Conservation (phyloP, 2,113 vertebrate species). For the Antechinus stuartii region DNA sequence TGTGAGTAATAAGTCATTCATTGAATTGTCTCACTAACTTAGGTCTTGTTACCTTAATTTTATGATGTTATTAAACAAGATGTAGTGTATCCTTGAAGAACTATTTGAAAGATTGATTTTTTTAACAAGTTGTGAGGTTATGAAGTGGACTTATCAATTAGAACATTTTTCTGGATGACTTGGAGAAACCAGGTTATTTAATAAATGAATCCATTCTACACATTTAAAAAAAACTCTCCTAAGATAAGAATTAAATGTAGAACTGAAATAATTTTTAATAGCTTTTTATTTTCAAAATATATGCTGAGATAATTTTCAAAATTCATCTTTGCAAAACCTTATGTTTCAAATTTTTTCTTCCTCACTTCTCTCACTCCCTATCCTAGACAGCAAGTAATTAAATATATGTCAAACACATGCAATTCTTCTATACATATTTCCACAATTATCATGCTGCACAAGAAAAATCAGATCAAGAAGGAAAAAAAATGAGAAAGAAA, state of each 20-base stretch:
- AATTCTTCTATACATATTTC: too few species aligned
- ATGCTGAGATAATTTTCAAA: too few species aligned
- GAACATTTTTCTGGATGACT: background rate
- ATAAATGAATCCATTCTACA: background rate
- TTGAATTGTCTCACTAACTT: background rate
- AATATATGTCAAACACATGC: too few species aligned
- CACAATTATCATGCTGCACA: too few species aligned
- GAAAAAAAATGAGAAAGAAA: too few species aligned
- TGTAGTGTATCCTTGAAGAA: background rate
- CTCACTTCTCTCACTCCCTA: too few species aligned
- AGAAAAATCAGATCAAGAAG: too few species aligned
- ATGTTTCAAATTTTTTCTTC: too few species aligned
- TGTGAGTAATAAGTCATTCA: background rate
- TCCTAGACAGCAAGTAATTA: too few species aligned
- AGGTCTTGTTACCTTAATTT: background rate
- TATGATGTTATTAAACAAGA: background rate
- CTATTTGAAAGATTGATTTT: background rate
- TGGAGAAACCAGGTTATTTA: background rate
- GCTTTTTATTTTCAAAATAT: too few species aligned
- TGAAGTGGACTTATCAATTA: background rate
- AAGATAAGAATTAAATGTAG: background rate
- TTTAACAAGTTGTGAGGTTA: background rate
- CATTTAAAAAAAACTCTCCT: background rate
- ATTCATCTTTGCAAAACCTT: too few species aligned
- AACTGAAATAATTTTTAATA: background rate